Conservation (phyloP, 2,888 invertebrate species). For the Anodontia alba region DNA sequence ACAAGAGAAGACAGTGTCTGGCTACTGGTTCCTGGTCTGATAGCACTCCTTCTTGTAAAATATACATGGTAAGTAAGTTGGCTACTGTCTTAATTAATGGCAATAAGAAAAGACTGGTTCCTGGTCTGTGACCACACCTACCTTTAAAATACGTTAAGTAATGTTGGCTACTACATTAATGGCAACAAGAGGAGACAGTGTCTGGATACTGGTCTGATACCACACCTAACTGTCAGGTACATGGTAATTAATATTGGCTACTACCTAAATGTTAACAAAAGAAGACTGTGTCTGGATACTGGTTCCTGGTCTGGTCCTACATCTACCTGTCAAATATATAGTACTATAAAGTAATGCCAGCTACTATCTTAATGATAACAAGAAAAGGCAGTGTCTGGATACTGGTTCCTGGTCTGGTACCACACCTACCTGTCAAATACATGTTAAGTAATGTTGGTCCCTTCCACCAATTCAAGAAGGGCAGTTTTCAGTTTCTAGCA, state of each 20-base stretch:
- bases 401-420: conserved; percentile 29
- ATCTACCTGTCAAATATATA: no score
- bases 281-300: conserved; percentile 31
- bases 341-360: conserved; percentile 47
- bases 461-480: no score
- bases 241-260: conserved; percentile 32
- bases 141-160: no score
- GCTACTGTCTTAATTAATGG: conserved; percentile 40
- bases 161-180: conserved; percentile 34
- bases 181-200: conserved; percentile 42
- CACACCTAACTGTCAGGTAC: conserved; percentile 43
- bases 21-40: conserved; percentile 31
- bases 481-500: no score
- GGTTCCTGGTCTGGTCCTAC: conserved; percentile 27
- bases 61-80: no score
- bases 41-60: no score
- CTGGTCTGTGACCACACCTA: conserved; percentile 40
- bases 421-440: no score
- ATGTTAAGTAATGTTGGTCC: no score
- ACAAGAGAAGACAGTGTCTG: conserved; percentile 30
- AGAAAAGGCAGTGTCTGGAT: conserved; percentile 30
- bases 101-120: conserved; percentile 14
- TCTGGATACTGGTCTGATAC: conserved; percentile 31
- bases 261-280: conserved; percentile 26
- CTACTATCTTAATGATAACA: conserved; percentile 31